Evolutionary conservation across 2,888 invertebrate genomes (phyloP).

Genomic region (Acanthosepion esculentum): DNA sequence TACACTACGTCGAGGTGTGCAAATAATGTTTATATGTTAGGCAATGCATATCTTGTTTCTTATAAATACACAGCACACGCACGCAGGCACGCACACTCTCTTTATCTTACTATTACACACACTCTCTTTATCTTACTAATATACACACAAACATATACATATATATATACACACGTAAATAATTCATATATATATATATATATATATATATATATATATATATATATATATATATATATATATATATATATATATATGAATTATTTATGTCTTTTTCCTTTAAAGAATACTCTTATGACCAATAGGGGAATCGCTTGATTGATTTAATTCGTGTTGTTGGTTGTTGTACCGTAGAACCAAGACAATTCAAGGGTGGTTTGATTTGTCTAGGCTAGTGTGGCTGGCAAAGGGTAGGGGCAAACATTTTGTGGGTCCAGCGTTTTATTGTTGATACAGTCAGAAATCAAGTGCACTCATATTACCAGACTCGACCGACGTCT

Average conservation of each 20-base stretch:
- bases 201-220: background rate
- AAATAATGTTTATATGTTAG: too few relatives aligned
- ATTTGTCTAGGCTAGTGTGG: background rate
- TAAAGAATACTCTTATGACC: background rate
- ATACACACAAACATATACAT: background rate
- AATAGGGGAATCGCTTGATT: background rate
- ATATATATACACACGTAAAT: background rate
- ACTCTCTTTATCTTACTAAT: too few relatives aligned
- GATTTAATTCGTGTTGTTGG: background rate
- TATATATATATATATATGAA: background rate
- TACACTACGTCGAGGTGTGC: too few relatives aligned
- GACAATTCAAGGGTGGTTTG: background rate
- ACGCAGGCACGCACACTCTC: too few relatives aligned
- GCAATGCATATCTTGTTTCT: too few relatives aligned
- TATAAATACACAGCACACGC: too few relatives aligned
- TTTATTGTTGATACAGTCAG: conserved; percentile 9
- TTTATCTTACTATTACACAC: too few relatives aligned
- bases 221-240: background rate
- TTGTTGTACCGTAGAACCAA: background rate
- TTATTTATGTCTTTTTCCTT: background rate
- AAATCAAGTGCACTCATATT: conserved; percentile 8
- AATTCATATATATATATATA: too few relatives aligned
- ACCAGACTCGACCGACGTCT: background rate
- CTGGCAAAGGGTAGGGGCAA: background rate
- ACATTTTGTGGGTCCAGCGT: background rate